A percentile compares a stretch with the other conserved stretches of the same genome.
These are phyloP conservation scores for Sceloporus tristichus DNA, from an alignment of 2,113 vertebrate species.

Conservation along the genomic window DNA sequence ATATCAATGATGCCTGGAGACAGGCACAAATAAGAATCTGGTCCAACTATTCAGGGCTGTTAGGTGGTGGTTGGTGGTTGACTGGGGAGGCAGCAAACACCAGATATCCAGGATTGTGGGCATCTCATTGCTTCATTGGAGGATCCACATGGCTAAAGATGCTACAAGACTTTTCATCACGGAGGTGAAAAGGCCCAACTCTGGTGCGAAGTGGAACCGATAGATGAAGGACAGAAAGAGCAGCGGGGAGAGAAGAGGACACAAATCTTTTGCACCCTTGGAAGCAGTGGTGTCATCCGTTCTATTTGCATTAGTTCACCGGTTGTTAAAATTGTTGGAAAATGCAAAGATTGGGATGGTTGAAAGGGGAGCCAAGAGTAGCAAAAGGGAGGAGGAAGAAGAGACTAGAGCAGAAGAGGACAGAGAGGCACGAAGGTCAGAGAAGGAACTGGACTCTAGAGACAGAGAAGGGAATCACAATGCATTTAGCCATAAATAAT, in stretches of 20 bases:
- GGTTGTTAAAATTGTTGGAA: no score
- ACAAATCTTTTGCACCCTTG: no score
- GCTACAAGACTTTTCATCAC: neutral
- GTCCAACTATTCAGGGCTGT: neutral
- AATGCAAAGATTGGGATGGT: no score
- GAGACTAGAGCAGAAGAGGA: no score
- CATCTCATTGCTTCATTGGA: neutral
- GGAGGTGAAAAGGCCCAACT: neutral
- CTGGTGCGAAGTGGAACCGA: neutral
- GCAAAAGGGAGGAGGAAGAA: no score
- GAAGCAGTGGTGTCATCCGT: no score
- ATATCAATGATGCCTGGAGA: slow-evolving; percentile 9
- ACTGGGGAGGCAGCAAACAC: neutral
- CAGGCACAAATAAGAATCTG: neutral
- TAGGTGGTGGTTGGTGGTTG: neutral
- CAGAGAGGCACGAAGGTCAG: no score
- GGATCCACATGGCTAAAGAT: neutral
- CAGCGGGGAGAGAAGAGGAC: neutral
- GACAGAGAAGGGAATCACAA: no score
- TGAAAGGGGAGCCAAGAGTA: no score
- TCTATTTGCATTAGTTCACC: no score
- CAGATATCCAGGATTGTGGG: neutral
- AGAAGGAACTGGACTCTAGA: no score
- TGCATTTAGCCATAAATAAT: no score
- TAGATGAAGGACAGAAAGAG: neutral